These are phyloP conservation scores for Gallirallus australis DNA, from an alignment of 2,797 vertebrate genomes.

Conservation along the genomic window DNA sequence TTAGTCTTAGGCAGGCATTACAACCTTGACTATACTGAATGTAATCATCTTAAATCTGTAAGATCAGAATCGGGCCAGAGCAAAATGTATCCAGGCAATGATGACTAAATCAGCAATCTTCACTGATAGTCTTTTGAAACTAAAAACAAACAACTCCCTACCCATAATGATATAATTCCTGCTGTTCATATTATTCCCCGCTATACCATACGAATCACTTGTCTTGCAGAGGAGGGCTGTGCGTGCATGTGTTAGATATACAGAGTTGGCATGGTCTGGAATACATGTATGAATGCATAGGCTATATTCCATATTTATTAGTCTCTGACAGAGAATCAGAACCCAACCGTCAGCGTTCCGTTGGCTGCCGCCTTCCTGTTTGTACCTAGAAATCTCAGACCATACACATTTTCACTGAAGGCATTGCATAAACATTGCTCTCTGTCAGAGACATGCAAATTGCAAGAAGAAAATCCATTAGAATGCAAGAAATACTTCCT, in stretches of 20 bases:
- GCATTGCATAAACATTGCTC: neutral
- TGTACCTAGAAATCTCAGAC: neutral
- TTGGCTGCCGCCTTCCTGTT: neutral
- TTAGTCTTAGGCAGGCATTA: neutral
- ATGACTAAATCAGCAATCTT: neutral
- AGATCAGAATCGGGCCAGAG: neutral
- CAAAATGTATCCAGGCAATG: neutral
- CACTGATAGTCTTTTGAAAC: neutral
- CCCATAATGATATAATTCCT: neutral
- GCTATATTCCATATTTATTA: neutral
- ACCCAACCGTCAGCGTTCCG: neutral
- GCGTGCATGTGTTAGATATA: accelerated
- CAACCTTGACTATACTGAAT: neutral
- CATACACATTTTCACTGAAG: neutral
- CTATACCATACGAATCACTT: neutral
- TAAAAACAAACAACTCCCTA: neutral
- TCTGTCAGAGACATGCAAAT: neutral
- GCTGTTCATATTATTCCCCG: neutral
- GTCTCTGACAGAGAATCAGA: neutral
- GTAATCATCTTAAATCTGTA: accelerated
- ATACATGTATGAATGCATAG: neutral
- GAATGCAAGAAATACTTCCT: neutral
- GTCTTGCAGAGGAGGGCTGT: neutral
- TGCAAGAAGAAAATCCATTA: constrained; percentile 24
- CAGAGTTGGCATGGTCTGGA: neutral